phyloP scores from a whole-genome alignment of 2,888 invertebrate species.

The Lithophane semibrunnea region DNA sequence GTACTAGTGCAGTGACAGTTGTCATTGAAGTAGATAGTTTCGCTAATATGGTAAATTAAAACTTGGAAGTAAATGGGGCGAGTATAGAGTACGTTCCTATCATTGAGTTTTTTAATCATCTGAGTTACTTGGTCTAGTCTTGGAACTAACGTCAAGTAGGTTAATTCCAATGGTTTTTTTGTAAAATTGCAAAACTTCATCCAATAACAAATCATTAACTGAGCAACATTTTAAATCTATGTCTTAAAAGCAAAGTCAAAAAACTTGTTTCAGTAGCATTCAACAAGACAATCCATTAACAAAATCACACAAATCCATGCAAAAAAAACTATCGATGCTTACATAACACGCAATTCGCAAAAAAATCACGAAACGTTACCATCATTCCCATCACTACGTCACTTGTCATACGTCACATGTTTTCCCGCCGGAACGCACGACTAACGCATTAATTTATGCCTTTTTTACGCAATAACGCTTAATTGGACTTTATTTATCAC shows the following conservation, averaged over 20 bases:
- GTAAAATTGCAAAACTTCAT: background rate
- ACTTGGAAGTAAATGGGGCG: background rate
- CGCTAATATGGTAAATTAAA: background rate
- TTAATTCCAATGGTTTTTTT: background rate
- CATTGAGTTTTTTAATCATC: too few species aligned
- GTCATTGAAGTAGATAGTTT: background rate
- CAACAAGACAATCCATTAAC: background rate
- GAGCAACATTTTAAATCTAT: background rate
- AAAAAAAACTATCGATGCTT: background rate
- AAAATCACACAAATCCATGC: background rate
- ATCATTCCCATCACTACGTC: constrained; percentile 73
- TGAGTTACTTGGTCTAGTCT: too few species aligned
- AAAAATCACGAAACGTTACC: constrained; percentile 26
- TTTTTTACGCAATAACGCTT: constrained; percentile 90
- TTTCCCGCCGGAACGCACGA: constrained; percentile 67
- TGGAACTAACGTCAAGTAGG: background rate
- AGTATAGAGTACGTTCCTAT: background rate
- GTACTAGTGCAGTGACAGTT: constrained; percentile 4
- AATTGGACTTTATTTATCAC: constrained; percentile 90
- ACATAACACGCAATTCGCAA: constrained; percentile 9
- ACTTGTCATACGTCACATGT: constrained; percentile 70
- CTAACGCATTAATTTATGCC: constrained; percentile 88
- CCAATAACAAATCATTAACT: background rate
- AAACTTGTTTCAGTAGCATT: background rate
- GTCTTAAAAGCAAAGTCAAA: background rate